Evolutionary conservation across 2,113 vertebrate species (phyloP).

Genomic region (Stegostoma tigrinum): DNA sequence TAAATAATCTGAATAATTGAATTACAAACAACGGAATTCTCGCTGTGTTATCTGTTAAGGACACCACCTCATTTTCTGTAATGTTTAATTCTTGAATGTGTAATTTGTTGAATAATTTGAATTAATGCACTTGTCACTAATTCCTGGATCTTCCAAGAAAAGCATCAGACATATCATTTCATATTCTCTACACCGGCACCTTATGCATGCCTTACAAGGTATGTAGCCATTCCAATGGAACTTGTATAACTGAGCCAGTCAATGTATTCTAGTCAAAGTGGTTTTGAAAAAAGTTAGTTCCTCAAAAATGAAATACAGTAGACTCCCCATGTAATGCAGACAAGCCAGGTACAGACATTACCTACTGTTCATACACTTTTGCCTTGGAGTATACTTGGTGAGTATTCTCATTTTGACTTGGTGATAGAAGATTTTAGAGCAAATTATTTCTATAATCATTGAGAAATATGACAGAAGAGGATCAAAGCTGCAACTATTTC

Average conservation of each 20-base stretch:
- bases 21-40: not conserved
- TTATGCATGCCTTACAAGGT: not conserved
- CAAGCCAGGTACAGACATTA: not conserved
- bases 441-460: not conserved
- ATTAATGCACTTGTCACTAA: not conserved
- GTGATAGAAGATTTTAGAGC: not conserved
- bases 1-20: not conserved
- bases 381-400: not conserved
- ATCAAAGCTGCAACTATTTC: not conserved
- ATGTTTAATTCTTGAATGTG: not conserved
- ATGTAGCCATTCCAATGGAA: not conserved
- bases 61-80: not conserved
- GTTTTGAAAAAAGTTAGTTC: not conserved
- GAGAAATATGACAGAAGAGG: no score
- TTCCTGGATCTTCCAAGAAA: not conserved
- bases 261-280: not conserved
- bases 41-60: not conserved
- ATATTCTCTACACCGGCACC: not conserved
- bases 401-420: not conserved
- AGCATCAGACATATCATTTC: not conserved
- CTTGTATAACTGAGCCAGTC: not conserved
- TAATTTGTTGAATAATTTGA: not conserved
- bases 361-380: not conserved
- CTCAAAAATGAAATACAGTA: not conserved
- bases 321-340: not conserved